These are phyloP conservation scores for Ammodytes marinus DNA, from an alignment of 2,113 vertebrate species.

Conservation along the genomic window DNA sequence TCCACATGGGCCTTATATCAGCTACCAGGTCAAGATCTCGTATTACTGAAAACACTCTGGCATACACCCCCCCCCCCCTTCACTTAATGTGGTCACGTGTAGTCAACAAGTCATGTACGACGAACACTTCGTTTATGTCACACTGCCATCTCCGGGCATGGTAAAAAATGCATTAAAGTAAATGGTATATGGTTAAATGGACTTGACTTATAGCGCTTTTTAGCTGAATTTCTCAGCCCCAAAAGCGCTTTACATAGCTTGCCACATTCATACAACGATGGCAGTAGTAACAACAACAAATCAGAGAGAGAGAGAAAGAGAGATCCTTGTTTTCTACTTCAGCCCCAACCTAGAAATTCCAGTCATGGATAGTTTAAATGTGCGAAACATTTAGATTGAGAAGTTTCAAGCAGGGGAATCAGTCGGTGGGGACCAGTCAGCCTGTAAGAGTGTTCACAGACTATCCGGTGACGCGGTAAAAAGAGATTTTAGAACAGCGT, in stretches of 20 bases:
- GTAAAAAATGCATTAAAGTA: conserved; percentile 2
- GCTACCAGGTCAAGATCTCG: conserved; percentile 9
- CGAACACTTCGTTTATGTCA: conserved; percentile 21
- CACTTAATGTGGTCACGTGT: conserved; percentile 7
- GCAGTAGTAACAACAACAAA: no score
- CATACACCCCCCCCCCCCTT: neutral
- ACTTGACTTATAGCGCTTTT: no score
- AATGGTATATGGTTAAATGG: no score
- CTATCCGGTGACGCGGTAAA: neutral
- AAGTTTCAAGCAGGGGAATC: neutral
- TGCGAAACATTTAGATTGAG: neutral
- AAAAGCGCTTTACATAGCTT: no score
- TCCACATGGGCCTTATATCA: conserved; percentile 9
- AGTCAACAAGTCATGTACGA: conserved; percentile 25
- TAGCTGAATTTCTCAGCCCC: no score
- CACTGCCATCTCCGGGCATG: neutral
- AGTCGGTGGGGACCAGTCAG: neutral
- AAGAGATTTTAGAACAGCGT: neutral
- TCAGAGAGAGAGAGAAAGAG: no score
- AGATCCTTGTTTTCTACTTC: neutral
- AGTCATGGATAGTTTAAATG: neutral
- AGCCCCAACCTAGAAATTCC: neutral
- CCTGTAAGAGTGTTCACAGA: neutral
- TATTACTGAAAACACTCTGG: conserved; percentile 43
- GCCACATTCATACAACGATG: no score